These are phyloP conservation scores for Penaeus japonicus DNA, from an alignment of 1,140 invertebrate genomes.

Conservation along the genomic window DNA sequence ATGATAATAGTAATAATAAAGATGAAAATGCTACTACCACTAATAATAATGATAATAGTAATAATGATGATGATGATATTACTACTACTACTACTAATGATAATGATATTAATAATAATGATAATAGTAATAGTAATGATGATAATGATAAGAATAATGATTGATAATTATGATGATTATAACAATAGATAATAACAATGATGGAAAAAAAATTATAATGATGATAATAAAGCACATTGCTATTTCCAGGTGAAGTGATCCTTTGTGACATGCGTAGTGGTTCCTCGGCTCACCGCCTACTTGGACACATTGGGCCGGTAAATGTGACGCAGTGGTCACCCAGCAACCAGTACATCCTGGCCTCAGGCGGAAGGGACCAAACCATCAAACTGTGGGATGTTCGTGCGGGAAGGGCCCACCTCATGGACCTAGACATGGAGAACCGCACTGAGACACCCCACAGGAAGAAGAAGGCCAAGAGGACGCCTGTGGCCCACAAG, in stretches of 20 bases:
- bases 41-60: no score
- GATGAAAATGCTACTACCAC: no score
- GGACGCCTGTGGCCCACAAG: constrained; percentile 31
- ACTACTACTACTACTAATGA: no score
- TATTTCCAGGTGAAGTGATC: constrained; percentile 45
- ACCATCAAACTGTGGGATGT: constrained; percentile 48
- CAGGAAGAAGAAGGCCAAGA: constrained; percentile 21
- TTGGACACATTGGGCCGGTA: constrained; percentile 16
- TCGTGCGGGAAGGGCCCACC: not conserved
- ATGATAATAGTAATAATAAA: no score
- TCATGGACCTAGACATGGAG: constrained; percentile 28
- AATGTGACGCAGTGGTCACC: constrained; percentile 40
- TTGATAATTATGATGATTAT: no score
- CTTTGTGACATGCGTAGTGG: constrained; percentile 48
- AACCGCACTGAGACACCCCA: not conserved
- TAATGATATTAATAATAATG: no score
- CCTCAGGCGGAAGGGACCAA: constrained; percentile 36
- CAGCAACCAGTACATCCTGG: constrained; percentile 27
- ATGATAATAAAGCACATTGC: no score
- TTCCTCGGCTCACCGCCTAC: constrained; percentile 36
- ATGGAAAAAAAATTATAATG: no score
- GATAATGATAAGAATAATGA: no score
- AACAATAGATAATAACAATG: no score
- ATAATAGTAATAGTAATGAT: no score
- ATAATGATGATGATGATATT: no score